phyloP scores from a whole-genome alignment of 2,797 vertebrate species.

The Crocidura indochinensis region DNA sequence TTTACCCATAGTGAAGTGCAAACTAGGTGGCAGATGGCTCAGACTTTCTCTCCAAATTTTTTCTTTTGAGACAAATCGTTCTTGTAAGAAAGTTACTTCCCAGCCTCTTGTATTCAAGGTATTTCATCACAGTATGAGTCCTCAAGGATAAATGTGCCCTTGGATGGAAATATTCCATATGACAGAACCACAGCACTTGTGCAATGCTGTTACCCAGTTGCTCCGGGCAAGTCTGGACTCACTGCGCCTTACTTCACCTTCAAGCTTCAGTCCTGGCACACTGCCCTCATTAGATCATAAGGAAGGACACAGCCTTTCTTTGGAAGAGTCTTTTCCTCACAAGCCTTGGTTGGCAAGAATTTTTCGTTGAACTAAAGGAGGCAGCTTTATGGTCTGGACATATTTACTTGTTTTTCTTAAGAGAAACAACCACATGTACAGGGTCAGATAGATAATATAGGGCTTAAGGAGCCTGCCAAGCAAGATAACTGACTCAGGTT shows the following conservation, averaged over 20 bases:
- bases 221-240: not conserved
- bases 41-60: slow-evolving; percentile 33
- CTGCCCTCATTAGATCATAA: not conserved
- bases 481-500: no score
- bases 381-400: slow-evolving; percentile 10
- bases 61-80: slow-evolving; percentile 47
- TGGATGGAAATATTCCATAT: not conserved
- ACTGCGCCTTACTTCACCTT: not conserved
- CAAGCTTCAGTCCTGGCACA: not conserved
- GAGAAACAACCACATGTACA: no score
- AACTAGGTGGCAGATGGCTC: not conserved
- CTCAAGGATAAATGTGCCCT: slow-evolving; percentile 11
- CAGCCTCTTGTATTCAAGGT: slow-evolving; percentile 32
- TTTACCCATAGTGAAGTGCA: slow-evolving; percentile 25
- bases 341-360: slow-evolving; percentile 45
- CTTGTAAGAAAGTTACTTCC: slow-evolving; percentile 64
- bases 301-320: slow-evolving; percentile 17
- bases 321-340: slow-evolving; percentile 47
- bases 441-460: no score
- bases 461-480: no score
- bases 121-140: slow-evolving; percentile 30
- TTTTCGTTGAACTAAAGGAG: slow-evolving; percentile 42
- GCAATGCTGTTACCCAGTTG: slow-evolving; percentile 2
- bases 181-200: not conserved
- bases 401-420: not conserved